Conservation (phyloP, 1,140 invertebrate genomes). For the Brachionus rotundiformis region DNA sequence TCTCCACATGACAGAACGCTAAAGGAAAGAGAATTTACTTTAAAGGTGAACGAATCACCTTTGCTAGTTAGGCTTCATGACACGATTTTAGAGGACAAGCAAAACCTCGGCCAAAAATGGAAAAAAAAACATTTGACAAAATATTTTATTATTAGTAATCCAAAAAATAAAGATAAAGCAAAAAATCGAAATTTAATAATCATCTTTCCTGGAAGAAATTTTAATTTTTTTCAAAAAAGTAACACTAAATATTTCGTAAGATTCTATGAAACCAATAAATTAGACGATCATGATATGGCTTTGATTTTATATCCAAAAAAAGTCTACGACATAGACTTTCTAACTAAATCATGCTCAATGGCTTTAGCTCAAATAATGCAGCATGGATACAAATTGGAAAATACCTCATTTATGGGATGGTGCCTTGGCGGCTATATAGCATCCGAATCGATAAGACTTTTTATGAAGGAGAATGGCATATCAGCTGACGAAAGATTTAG, state of each 20-base stretch:
- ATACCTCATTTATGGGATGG: constrained; percentile 42
- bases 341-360: constrained; percentile 28
- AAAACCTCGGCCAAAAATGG: background rate
- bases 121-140: constrained; percentile 29
- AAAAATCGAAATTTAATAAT: constrained; percentile 37
- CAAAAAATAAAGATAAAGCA: background rate
- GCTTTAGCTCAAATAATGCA: constrained; percentile 31
- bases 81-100: background rate
- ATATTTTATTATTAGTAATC: background rate
- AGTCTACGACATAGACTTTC: background rate
- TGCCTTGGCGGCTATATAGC: constrained; percentile 43
- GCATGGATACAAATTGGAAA: constrained; percentile 35
- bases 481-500: constrained; percentile 13
- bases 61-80: background rate
- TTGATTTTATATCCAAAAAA: constrained; percentile 38
- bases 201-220: constrained; percentile 47
- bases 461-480: background rate
- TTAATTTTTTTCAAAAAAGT: constrained; percentile 35
- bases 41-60: background rate
- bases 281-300: constrained; percentile 21
- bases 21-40: background rate
- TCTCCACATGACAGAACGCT: constrained; percentile 31
- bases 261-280: constrained; percentile 41
- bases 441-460: constrained; percentile 4
- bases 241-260: constrained; percentile 31